phyloP scores from a whole-genome alignment of 1,140 invertebrate species.

The Armadillidium nasatum region DNA sequence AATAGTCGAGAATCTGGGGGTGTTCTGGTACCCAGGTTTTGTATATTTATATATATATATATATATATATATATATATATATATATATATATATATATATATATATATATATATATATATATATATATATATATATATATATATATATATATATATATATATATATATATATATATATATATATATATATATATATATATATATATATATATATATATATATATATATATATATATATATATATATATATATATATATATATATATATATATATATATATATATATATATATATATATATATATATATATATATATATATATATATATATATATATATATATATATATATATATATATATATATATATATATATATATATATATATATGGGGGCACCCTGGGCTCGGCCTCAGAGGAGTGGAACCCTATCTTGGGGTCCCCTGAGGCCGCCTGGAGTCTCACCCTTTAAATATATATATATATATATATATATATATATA shows the following conservation, averaged over 20 bases:
- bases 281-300: slow-evolving; percentile 6
- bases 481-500: too few relatives aligned
- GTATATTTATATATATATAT: slow-evolving; percentile 5
- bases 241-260: slow-evolving; percentile 6
- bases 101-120: not conserved
- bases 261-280: slow-evolving; percentile 6
- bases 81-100: not conserved
- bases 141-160: slow-evolving; percentile 1
- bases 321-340: slow-evolving; percentile 1
- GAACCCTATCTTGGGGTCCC: too few relatives aligned
- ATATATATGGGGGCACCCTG: too few relatives aligned
- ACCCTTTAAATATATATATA: too few relatives aligned
- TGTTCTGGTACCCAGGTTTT: too few relatives aligned
- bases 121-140: slow-evolving; percentile 1
- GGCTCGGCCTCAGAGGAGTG: too few relatives aligned
- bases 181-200: slow-evolving; percentile 6
- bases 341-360: slow-evolving; percentile 6
- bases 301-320: slow-evolving; percentile 6
- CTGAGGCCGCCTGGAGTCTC: too few relatives aligned
- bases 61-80: not conserved
- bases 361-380: slow-evolving; percentile 2
- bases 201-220: not conserved
- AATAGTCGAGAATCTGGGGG: too few relatives aligned
- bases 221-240: slow-evolving; percentile 6
- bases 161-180: slow-evolving; percentile 1